Percentiles rank a stretch among this genome's conserved stretches.
Evolutionary conservation across 2,888 invertebrate genomes (phyloP).

Genomic region (Eupsilia transversa): DNA sequence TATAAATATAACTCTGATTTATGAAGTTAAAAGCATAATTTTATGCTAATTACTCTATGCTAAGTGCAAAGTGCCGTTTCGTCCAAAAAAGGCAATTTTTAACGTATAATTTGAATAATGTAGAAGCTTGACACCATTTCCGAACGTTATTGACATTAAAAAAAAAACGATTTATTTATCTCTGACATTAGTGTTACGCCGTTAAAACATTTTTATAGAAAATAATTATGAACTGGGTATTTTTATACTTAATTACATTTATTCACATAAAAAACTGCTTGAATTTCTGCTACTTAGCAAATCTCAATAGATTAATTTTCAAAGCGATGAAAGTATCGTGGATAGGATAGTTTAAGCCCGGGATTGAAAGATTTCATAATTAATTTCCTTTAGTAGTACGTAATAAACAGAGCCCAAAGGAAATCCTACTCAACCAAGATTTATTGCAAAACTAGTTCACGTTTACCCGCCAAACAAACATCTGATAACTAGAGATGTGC

Average conservation of each 20-base stretch:
- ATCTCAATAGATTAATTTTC: conserved; percentile 2
- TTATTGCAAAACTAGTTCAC: conserved; percentile 67
- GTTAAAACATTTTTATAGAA: conserved; percentile 34
- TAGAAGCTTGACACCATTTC: conserved; percentile 55
- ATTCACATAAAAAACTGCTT: conserved; percentile 7
- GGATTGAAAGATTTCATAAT: conserved; percentile 49
- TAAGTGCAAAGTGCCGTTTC: conserved; percentile 63
- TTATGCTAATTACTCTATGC: conserved; percentile 57
- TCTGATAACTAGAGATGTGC: conserved; percentile 72
- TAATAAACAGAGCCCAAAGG: conserved; percentile 56
- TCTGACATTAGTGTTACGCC: conserved; percentile 47
- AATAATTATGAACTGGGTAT: conserved; percentile 20
- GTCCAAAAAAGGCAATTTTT: conserved; percentile 54
- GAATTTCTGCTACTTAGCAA: not conserved
- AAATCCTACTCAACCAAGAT: conserved; percentile 68
- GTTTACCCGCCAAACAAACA: conserved; percentile 57
- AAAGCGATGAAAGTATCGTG: not conserved
- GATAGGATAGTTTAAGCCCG: conserved; percentile 4
- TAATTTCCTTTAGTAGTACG: conserved; percentile 34
- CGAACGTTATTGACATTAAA: conserved; percentile 27
- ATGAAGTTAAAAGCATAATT: conserved; percentile 39
- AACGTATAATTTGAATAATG: conserved; percentile 63
- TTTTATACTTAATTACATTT: conserved; percentile 16
- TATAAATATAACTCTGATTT: conserved; percentile 32
- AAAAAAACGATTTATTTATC: conserved; percentile 49